Evolutionary conservation across 2,113 vertebrate species (phyloP), one percentile per base, ranked within the genome.

Genomic region (Dasypus novemcinctus): DNA sequence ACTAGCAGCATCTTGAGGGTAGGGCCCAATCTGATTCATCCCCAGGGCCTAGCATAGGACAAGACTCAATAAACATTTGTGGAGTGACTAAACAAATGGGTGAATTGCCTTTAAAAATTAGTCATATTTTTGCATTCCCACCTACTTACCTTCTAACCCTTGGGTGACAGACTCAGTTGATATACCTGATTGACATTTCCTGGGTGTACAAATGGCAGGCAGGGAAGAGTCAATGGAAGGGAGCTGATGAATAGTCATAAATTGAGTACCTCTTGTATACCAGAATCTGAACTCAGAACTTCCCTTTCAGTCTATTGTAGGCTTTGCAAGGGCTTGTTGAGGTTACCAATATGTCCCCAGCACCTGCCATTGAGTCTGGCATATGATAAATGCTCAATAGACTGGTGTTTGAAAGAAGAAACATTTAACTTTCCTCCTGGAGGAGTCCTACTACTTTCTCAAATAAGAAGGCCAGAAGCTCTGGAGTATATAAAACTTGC

Each of bases 1-100:
- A 97, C 43, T 29, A 54, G 86, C 89, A 93, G 57, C 88, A 95
- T 90, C 57, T 13, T 29, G 82, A 90, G 85, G 93, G 91, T 10
- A 85, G 33, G 59, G 72, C 69, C 68, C 33, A 9, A 13, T 43
- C 57, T 81, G 94, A 76, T 33, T 96, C 95, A 96, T 36, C 88
- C 66, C 36, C 2, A 13, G 71, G 46, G 57, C 63, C 80, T 74
- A 64, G n/a, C 8, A 15, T 3, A 49, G 36, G 86, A 85, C 20
- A 11, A 3, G 17, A 38, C 46, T 89, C 78, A 20, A n/a, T 31
- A 80, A 33, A 92, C 83, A 83, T 41, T 31, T 43, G 59, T 3
- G 14, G 72, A 29, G 38, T 94, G 89, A 69, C 49, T 57, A 38
- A 88, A 81, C 13, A 25, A 83, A 68, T 0, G 4, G 21, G n/a